phyloP scores from a whole-genome alignment of 2,888 invertebrate genomes.

The Lottia scabra region DNA sequence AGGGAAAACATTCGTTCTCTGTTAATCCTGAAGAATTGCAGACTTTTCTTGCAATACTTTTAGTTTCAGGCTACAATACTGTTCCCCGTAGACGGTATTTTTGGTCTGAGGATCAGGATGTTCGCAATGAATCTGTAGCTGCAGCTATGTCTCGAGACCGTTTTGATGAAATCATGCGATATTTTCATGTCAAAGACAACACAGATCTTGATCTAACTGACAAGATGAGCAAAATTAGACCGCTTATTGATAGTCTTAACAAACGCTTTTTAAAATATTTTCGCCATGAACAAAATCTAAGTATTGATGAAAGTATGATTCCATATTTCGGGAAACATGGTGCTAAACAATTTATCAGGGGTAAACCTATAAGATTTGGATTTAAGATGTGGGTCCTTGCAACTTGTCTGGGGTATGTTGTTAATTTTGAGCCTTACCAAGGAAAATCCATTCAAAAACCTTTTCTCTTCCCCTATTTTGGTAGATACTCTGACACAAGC shows the following conservation, averaged over 20 bases:
- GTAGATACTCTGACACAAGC: conserved; percentile 16
- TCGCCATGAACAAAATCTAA: conserved; percentile 14
- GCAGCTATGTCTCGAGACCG: conserved; percentile 21
- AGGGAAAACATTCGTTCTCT: conserved; percentile 20
- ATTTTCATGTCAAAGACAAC: too few species aligned
- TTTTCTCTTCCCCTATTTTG: conserved; percentile 22
- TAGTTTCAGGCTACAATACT: conserved; percentile 30
- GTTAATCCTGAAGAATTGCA: conserved; percentile 3
- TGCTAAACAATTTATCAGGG: conserved; percentile 35
- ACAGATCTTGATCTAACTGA: conserved; percentile 18
- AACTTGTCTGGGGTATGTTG: conserved; percentile 24
- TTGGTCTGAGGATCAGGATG: conserved; percentile 24
- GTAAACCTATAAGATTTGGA: conserved; percentile 32
- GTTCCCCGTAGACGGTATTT: too few species aligned
- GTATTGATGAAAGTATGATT: conserved; percentile 63
- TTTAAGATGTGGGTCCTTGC: conserved; percentile 37
- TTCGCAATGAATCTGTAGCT: conserved; percentile 16
- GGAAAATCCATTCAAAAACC: conserved; percentile 9
- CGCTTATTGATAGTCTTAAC: conserved; percentile 27
- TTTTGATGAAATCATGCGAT: too few species aligned
- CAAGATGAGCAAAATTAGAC: conserved; percentile 28
- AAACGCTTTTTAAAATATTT: conserved; percentile 18
- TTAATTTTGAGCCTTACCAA: too few species aligned
- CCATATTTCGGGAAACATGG: conserved; percentile 59
- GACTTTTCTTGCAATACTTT: conserved; percentile 30